Conservation (phyloP, 2,888 invertebrate genomes). For the Xiphydria camelus region DNA sequence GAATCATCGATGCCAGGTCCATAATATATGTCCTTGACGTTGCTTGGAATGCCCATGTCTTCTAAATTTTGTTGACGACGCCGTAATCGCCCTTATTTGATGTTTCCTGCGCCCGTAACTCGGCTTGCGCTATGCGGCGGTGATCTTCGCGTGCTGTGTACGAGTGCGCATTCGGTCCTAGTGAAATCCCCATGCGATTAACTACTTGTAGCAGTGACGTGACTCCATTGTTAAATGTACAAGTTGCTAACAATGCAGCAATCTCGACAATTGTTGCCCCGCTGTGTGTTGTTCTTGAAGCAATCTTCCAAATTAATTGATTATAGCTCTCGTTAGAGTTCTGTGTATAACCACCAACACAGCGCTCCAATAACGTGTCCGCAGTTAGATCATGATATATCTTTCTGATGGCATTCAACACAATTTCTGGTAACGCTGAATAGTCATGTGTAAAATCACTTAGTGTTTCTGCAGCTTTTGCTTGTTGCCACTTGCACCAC, state of each 20-base stretch:
- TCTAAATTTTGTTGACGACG: conserved; percentile 5
- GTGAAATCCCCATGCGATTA: conserved; percentile 4
- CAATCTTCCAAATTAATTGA: conserved; percentile 9
- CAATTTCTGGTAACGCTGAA: conserved; percentile 4
- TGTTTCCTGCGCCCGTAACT: conserved; percentile 6
- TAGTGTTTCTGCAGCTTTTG: not conserved
- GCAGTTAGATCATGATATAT: not conserved
- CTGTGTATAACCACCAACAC: conserved; percentile 1
- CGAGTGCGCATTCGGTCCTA: conserved; percentile 7
- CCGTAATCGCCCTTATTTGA: conserved; percentile 12
- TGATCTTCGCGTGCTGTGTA: conserved; percentile 5
- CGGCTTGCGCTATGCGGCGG: conserved; percentile 6
- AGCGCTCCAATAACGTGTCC: conserved; percentile 7
- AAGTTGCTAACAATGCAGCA: conserved; percentile 4
- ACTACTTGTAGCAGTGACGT: conserved; percentile 7
- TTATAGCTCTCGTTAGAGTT: conserved; percentile 5
- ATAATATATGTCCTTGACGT: too few species aligned
- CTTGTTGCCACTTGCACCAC: conserved; percentile 5
- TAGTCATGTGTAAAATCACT: conserved; percentile 5
- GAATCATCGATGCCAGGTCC: too few species aligned
- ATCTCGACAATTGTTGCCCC: conserved; percentile 14
- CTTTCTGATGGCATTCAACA: conserved; percentile 3
- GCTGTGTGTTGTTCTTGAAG: conserved; percentile 8
- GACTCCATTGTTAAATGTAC: conserved; percentile 6
- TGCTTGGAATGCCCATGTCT: too few species aligned